Evolutionary conservation across 2,888 invertebrate genomes (phyloP), one percentile per base, ranked within the genome.

Genomic region (Drosophila neoperkinsi): DNA sequence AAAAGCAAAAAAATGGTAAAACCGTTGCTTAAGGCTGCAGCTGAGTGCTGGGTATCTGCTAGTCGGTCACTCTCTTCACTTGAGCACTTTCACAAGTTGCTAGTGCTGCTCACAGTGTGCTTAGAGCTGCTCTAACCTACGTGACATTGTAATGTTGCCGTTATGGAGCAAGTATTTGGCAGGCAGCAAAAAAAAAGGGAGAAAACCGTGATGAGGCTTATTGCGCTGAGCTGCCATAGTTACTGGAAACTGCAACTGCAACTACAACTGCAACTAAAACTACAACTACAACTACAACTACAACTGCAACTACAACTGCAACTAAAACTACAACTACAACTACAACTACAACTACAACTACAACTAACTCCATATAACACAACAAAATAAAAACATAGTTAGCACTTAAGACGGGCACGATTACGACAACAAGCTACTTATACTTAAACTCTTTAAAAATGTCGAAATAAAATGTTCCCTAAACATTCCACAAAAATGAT

Each of bases 121-220:
- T 36, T 53, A 25, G 3, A n/a, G 66, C n/a, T 43, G 21, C 34
- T 64, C 53, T 38, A 34, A 53, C 25, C 60, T 63, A 71, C 80
- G 76, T 77, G 81, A 71, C 77, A 64, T 57, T 71, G 59, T 59
- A 55, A 56, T 71, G 65, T 61, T 61, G 64, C 46, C 57, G 33
- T 55, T 62, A 57, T 33, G n/a, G 13, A 28, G 28, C 33, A 53
- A 38, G 33, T 58, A 52, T 43, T 50, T 25, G 21, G 30, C 49
- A 50, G 53, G 28, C 36, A 43, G 34, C 31, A 41, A 33, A 9
- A 13, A 13, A 25, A n/a, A 46, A 46, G 13, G 41, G 41, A 2
- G 2, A 21, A 43, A 21, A 28, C 30, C 30, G n/a, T 18, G 30
- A 18, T 49, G 59, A 9, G 4, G 31, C n/a, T 33, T 71, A 49